phyloP scores from a whole-genome alignment of 1,140 invertebrate genomes.

The Adoxophyes honmai region DNA sequence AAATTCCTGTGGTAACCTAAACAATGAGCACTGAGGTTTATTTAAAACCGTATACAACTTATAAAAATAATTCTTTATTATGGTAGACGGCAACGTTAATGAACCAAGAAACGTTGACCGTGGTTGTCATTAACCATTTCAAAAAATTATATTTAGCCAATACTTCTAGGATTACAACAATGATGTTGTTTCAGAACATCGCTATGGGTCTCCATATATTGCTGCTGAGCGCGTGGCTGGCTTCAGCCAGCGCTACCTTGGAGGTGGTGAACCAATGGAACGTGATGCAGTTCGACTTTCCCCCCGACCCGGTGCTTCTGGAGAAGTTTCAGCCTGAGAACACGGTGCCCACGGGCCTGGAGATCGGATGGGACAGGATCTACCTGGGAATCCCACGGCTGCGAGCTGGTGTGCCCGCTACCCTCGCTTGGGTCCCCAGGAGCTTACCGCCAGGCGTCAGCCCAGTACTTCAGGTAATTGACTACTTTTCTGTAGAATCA shows the following conservation, averaged over 20 bases:
- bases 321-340: constrained; percentile 83
- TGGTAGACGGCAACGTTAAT: constrained; percentile 26
- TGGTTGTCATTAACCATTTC: too few species aligned
- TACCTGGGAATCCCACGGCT: constrained; percentile 85
- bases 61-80: too few species aligned
- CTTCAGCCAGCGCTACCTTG: constrained; percentile 58
- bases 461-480: constrained; percentile 78
- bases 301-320: constrained; percentile 77
- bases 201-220: constrained; percentile 38
- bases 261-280: constrained; percentile 87
- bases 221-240: constrained; percentile 41
- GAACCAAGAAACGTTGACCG: constrained; percentile 33
- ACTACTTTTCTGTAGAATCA: too few species aligned
- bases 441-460: constrained; percentile 80
- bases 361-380: constrained; percentile 82
- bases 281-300: constrained; percentile 82
- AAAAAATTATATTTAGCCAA: too few species aligned
- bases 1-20: too few species aligned
- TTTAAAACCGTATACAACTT: too few species aligned
- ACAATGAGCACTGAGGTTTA: too few species aligned
- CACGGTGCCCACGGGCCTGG: constrained; percentile 85
- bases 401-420: constrained; percentile 84
- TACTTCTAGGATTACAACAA: not conserved
- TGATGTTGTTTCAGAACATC: constrained; percentile 20
- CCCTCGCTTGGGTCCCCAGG: constrained; percentile 82